Evolutionary conservation across 2,797 vertebrate genomes (phyloP).

Genomic region (Phoeniculus purpureus): DNA sequence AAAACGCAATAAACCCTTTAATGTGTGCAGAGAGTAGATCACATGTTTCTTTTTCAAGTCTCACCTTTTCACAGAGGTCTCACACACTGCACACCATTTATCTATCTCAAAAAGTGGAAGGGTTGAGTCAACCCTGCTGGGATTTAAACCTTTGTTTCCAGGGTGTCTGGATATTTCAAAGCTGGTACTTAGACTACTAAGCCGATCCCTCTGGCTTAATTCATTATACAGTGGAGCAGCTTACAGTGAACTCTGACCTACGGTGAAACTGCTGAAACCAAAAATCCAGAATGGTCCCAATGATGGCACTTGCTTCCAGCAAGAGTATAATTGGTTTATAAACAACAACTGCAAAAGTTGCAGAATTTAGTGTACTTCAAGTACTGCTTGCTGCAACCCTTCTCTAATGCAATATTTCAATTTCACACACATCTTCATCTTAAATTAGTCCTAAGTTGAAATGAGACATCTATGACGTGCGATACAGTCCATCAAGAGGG

Average conservation of each 20-base stretch:
- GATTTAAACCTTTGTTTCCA: slow-evolving; percentile 75
- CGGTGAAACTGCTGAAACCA: slow-evolving; percentile 18
- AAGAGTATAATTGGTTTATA: slow-evolving; percentile 18
- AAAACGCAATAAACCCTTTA: slow-evolving; percentile 55
- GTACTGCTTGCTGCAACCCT: background rate
- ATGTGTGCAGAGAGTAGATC: slow-evolving; percentile 58
- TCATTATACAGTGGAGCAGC: slow-evolving; percentile 43
- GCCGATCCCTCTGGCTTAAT: slow-evolving; percentile 51
- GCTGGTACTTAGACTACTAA: slow-evolving; percentile 57
- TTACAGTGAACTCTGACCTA: slow-evolving; percentile 54
- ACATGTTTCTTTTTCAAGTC: slow-evolving; percentile 53
- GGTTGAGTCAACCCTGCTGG: slow-evolving; percentile 69
- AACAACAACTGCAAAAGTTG: background rate
- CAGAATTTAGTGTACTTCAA: background rate
- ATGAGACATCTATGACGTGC: background rate
- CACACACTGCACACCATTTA: slow-evolving; percentile 65
- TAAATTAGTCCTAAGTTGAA: background rate
- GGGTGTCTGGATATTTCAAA: slow-evolving; percentile 71
- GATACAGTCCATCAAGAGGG: background rate
- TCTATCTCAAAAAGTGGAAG: slow-evolving; percentile 75
- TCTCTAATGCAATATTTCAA: background rate
- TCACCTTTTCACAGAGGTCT: slow-evolving; percentile 68
- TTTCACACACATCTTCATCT: background rate
- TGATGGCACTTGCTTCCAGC: background rate
- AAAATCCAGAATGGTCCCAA: background rate